A percentile compares a stretch with the other conserved stretches of the same genome.
Evolutionary conservation across 1,140 invertebrate species (phyloP).

Genomic region (Ceratitis capitata): DNA sequence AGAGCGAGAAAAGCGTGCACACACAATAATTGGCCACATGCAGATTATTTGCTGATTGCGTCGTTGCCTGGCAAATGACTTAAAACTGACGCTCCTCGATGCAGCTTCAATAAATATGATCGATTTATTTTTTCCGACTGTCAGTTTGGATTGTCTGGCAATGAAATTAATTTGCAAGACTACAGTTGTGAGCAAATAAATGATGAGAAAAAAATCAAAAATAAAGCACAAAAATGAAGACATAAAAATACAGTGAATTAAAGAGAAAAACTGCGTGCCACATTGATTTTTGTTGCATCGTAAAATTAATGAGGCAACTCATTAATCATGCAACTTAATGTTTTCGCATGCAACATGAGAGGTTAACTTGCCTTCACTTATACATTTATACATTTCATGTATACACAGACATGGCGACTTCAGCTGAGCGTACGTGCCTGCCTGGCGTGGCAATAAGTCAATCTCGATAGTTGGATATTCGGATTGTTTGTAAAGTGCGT

Average conservation of each 20-base stretch:
- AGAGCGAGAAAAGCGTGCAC: too few relatives aligned
- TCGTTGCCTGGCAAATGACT: neutral
- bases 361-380: neutral
- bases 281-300: constrained; percentile 35
- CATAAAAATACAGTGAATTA: neutral
- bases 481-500: constrained; percentile 1
- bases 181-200: neutral
- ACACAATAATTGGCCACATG: neutral
- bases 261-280: constrained; percentile 14
- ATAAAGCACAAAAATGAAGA: neutral
- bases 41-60: neutral
- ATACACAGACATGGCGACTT: too few relatives aligned
- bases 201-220: neutral
- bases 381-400: too few relatives aligned
- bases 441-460: constrained; percentile 27
- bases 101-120: constrained; percentile 20
- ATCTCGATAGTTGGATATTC: constrained; percentile 16
- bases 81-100: neutral
- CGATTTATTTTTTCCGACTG: constrained; percentile 31
- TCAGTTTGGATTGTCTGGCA: constrained; percentile 17
- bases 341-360: constrained; percentile 17
- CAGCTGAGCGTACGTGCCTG: neutral
- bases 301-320: constrained; percentile 36
- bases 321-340: constrained; percentile 37
- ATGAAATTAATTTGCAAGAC: constrained; percentile 27